phyloP scores from a whole-genome alignment of 1,140 invertebrate genomes.

The Heliconius hermathena region DNA sequence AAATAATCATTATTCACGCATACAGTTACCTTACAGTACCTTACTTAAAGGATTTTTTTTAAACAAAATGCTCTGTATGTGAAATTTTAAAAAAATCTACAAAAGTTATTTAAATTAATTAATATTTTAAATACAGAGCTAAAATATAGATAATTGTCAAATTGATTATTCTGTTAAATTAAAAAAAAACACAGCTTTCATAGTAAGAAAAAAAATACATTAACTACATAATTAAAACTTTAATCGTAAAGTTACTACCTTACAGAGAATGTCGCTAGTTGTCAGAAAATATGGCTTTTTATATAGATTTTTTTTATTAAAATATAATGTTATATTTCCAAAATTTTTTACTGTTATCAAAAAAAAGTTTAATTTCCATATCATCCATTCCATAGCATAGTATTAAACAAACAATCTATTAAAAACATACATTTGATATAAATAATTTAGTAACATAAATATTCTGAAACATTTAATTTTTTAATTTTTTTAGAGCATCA shows the following conservation, averaged over 20 bases:
- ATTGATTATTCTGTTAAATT: too few species aligned
- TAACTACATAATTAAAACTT: too few species aligned
- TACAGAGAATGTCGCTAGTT: too few species aligned
- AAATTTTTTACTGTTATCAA: background rate
- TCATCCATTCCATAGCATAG: background rate
- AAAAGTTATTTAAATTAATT: background rate
- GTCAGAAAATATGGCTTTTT: too few species aligned
- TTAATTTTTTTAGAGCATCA: background rate
- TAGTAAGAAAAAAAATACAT: too few species aligned
- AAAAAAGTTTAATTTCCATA: background rate
- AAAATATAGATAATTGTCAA: background rate
- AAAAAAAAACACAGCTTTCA: too few species aligned
- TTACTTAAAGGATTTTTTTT: conserved; percentile 1
- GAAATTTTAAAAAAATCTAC: background rate
- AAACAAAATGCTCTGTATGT: conserved; percentile 1
- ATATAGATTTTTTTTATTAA: too few species aligned
- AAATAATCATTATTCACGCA: conserved; percentile 1
- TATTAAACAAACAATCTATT: background rate
- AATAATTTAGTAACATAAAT: background rate
- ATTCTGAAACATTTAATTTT: background rate
- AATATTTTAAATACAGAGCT: background rate
- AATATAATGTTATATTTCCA: background rate
- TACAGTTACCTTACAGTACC: background rate
- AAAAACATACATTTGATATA: background rate
- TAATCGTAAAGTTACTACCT: too few species aligned